Conservation (phyloP, 2,797 vertebrate genomes). For the Urosaurus nigricauda region DNA sequence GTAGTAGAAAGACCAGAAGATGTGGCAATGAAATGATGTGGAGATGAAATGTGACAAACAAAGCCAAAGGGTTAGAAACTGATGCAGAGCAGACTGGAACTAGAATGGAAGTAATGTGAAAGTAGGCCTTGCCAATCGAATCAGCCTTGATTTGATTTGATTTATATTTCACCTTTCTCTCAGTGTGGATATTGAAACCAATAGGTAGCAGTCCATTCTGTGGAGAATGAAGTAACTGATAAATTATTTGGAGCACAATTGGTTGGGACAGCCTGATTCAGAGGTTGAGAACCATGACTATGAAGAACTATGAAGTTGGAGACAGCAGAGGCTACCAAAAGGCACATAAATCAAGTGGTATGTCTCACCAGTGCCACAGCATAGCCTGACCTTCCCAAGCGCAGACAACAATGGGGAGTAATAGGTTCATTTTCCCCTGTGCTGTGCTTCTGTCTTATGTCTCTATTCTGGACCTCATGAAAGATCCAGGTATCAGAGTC, state of each 20-base stretch:
- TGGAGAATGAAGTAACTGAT: background rate
- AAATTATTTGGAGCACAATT: background rate
- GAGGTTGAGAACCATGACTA: background rate
- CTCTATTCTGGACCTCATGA: background rate
- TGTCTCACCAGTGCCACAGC: background rate
- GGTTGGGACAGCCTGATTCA: no score
- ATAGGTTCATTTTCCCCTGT: background rate
- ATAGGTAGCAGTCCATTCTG: background rate
- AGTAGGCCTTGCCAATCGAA: background rate
- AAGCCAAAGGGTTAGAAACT: background rate
- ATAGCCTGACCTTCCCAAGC: background rate
- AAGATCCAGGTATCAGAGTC: background rate
- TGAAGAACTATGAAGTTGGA: background rate
- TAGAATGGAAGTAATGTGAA: background rate
- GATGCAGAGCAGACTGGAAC: background rate
- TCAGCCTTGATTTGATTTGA: background rate
- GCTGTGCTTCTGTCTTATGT: background rate
- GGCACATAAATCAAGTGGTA: background rate
- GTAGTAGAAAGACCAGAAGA: background rate
- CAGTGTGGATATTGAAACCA: no score
- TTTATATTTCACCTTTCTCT: no score
- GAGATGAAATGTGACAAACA: background rate
- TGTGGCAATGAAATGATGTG: background rate
- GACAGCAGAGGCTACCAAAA: background rate
- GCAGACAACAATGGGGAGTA: background rate